Percentiles rank a stretch among this genome's conserved stretches.
phyloP scores from a whole-genome alignment of 2,113 vertebrate genomes.

The Ceyx cyanopectus region DNA sequence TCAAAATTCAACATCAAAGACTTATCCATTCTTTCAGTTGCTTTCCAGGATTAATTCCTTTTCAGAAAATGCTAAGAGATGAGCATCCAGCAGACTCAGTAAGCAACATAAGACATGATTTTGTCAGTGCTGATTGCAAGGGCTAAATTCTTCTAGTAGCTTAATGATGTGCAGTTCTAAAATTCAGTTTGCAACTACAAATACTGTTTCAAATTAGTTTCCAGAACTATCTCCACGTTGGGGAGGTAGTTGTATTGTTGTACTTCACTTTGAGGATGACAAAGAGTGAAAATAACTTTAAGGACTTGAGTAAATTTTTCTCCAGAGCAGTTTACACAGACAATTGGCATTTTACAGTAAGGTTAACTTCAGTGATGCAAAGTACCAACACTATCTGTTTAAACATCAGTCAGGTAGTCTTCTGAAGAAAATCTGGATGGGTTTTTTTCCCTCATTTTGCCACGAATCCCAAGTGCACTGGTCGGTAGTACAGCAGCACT shows the following conservation, averaged over 20 bases:
- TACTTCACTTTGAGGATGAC: neutral
- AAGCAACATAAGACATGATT: neutral
- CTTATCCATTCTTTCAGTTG: neutral
- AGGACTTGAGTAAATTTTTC: neutral
- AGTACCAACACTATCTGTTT: neutral
- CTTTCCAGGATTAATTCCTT: slow-evolving; percentile 19
- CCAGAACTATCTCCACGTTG: neutral
- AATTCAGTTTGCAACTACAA: neutral
- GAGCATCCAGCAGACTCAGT: neutral
- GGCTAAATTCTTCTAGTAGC: neutral
- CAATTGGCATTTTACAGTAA: neutral
- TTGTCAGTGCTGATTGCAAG: neutral
- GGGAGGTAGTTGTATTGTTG: neutral
- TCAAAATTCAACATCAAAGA: slow-evolving; percentile 39
- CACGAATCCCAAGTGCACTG: neutral
- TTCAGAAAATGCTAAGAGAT: neutral
- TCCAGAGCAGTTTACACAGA: neutral
- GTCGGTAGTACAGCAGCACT: neutral
- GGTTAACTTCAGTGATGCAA: neutral
- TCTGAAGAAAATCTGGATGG: neutral
- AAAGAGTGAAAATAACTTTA: neutral
- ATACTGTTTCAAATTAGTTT: neutral
- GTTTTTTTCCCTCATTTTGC: neutral
- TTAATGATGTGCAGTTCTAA: neutral
- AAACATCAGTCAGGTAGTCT: neutral